Conservation (phyloP, 1,140 invertebrate genomes). For the Meloidogyne floridensis region DNA sequence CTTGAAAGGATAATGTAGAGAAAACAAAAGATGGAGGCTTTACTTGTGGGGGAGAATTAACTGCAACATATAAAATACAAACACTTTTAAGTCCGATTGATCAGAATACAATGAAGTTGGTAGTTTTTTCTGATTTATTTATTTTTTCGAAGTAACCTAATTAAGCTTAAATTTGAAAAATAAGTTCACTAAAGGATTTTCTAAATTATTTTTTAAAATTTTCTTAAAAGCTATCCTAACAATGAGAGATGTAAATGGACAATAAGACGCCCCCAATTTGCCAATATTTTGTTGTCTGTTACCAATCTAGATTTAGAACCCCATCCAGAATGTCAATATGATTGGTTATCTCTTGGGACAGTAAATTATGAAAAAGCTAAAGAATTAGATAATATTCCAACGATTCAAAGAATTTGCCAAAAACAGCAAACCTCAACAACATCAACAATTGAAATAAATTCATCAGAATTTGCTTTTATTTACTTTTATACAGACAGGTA, state of each 20-base stretch:
- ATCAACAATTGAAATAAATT: slow-evolving; percentile 42
- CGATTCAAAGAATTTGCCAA: slow-evolving; percentile 36
- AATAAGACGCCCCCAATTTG: slow-evolving; percentile 47
- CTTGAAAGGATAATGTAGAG: not conserved
- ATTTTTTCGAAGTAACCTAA: not conserved
- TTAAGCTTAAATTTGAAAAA: too few relatives aligned
- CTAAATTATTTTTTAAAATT: not conserved
- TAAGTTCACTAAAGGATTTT: too few relatives aligned
- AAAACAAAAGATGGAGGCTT: slow-evolving; percentile 14
- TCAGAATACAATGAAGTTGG: not conserved
- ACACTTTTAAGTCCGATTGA: slow-evolving; percentile 32
- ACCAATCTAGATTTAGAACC: slow-evolving; percentile 57
- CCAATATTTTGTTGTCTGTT: slow-evolving; percentile 47
- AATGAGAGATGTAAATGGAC: slow-evolving; percentile 57
- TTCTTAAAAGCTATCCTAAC: slow-evolving; percentile 37
- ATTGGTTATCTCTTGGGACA: slow-evolving; percentile 49
- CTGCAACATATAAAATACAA: slow-evolving; percentile 46
- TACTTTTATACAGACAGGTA: slow-evolving; percentile 30
- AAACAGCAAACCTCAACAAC: slow-evolving; percentile 30
- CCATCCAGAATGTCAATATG: slow-evolving; percentile 48
- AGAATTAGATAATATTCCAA: slow-evolving; percentile 18
- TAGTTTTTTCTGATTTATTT: not conserved
- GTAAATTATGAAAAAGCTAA: slow-evolving; percentile 22
- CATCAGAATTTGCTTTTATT: slow-evolving; percentile 36
- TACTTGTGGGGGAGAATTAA: slow-evolving; percentile 53